These are phyloP conservation scores for Gallinago jamesoni DNA, from an alignment of 2,113 vertebrate species.

Conservation along the genomic window DNA sequence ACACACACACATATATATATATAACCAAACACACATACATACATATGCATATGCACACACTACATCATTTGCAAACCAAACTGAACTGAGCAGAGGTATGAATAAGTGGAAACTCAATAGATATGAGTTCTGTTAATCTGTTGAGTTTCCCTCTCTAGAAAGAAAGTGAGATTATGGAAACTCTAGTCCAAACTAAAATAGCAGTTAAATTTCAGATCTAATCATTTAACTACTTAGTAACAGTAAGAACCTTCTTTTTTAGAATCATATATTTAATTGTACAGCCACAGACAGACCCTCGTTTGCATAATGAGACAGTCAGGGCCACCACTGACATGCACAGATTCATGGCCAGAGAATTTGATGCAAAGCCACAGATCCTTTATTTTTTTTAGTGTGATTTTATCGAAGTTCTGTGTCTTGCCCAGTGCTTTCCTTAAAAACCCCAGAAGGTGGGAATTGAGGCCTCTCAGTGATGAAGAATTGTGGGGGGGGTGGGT, in stretches of 20 bases:
- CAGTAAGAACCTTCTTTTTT: neutral
- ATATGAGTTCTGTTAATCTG: neutral
- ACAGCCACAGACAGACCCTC: neutral
- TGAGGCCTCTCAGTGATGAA: neutral
- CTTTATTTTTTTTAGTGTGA: neutral
- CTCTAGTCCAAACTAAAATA: neutral
- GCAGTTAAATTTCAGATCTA: neutral
- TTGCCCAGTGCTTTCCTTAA: neutral
- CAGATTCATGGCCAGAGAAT: neutral
- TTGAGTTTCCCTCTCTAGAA: neutral
- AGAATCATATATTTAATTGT: neutral
- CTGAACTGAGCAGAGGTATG: neutral
- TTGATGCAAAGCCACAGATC: neutral
- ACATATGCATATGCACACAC: neutral
- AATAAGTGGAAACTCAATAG: neutral
- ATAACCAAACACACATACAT: neutral
- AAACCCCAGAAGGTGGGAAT: neutral
- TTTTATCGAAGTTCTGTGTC: neutral
- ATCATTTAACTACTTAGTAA: neutral
- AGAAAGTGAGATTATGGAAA: neutral
- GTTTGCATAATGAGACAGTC: neutral
- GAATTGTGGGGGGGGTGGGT: no score
- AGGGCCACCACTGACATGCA: neutral
- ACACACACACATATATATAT: neutral
- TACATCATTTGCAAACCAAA: neutral